These are phyloP conservation scores for Notiomystis cincta DNA, from an alignment of 2,113 vertebrate genomes.

Conservation along the genomic window DNA sequence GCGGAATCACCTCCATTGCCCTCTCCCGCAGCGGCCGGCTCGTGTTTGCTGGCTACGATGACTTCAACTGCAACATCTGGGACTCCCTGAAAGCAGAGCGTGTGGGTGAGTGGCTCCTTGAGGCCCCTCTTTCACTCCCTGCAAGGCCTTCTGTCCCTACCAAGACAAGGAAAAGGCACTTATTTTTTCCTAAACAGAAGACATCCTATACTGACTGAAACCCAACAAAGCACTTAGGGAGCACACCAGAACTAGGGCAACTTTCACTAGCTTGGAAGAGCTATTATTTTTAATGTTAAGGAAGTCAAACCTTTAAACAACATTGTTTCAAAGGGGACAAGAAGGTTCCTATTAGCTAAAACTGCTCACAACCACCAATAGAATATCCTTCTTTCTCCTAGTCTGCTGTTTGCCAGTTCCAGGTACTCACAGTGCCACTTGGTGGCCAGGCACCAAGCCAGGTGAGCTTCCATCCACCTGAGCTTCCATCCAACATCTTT, in stretches of 20 bases:
- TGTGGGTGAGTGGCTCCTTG: slow-evolving; percentile 1
- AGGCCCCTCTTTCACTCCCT: not conserved
- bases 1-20: slow-evolving; percentile 91
- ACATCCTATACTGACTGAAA: not conserved
- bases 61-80: slow-evolving; percentile 99
- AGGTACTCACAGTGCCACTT: not conserved
- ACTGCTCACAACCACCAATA: not conserved
- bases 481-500: not conserved
- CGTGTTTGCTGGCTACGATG: slow-evolving; percentile 89
- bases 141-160: not conserved
- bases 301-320: not conserved
- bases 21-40: slow-evolving; percentile 91
- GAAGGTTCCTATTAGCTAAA: not conserved
- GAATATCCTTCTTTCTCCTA: not conserved
- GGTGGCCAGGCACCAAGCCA: not conserved
- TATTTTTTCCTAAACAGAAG: not conserved
- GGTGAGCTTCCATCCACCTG: not conserved
- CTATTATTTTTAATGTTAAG: not conserved
- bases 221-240: not conserved
- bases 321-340: not conserved
- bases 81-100: slow-evolving; percentile 68
- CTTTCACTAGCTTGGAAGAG: not conserved
- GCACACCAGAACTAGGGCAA: not conserved
- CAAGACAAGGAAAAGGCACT: not conserved
- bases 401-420: not conserved